A percentile compares a stretch with the other conserved stretches of the same genome.
These are phyloP conservation scores for Chanos chanos DNA, from an alignment of 2,797 vertebrate species.

Conservation along the genomic window DNA sequence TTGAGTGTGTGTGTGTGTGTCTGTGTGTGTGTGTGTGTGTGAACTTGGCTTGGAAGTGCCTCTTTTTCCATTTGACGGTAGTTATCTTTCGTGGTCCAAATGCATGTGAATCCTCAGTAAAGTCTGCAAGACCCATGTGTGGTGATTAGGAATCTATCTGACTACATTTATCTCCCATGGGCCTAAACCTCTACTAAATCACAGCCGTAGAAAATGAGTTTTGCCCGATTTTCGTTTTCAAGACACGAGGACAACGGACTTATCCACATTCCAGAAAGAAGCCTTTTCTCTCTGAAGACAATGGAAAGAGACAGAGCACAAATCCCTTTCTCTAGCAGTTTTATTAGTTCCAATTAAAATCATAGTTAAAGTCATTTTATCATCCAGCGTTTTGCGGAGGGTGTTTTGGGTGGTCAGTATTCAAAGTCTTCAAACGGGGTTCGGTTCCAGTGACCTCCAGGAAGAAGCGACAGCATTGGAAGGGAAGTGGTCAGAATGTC, in stretches of 20 bases:
- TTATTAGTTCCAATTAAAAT: conserved; percentile 41
- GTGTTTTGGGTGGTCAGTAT: not conserved
- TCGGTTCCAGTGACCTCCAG: not conserved
- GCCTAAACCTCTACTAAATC: conserved; percentile 26
- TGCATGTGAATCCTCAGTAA: conserved; percentile 6
- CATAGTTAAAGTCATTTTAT: conserved; percentile 20
- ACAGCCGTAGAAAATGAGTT: conserved; percentile 10
- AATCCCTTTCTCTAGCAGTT: conserved; percentile 6
- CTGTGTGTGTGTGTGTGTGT: not conserved
- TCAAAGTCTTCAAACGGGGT: not conserved
- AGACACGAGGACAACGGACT: conserved; percentile 5
- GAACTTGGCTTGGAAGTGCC: not conserved
- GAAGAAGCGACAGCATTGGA: conserved; percentile 8
- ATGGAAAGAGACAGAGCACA: conserved; percentile 7
- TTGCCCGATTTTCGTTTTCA: conserved; percentile 20
- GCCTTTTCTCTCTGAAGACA: conserved; percentile 13
- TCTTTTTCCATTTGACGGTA: not conserved
- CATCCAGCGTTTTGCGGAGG: not conserved
- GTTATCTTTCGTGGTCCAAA: conserved; percentile 1
- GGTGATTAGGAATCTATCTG: conserved; percentile 14
- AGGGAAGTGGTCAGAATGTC: conserved; percentile 23
- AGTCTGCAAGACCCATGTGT: too few relatives aligned
- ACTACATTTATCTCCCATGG: not conserved
- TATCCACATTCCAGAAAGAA: conserved; percentile 25
- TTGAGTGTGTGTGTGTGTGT: too few relatives aligned